A percentile compares a stretch with the other conserved stretches of the same genome.
Conservation (phyloP, 2,797 vertebrate genomes). For the Cyprinodon diabolis region DNA sequence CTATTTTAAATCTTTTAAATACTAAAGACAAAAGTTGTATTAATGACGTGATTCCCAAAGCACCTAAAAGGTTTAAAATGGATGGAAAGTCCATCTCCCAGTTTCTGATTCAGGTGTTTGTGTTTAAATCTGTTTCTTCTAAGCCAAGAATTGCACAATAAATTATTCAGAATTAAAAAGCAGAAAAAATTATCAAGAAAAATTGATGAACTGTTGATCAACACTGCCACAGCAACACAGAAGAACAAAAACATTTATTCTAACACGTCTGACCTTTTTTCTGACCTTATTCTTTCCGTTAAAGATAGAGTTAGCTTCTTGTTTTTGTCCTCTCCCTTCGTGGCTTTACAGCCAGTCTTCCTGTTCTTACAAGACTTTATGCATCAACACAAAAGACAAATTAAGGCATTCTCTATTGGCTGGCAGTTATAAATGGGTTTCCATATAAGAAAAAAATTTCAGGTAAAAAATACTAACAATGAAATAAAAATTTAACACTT, state of each 20-base stretch:
- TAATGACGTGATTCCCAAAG: too few species aligned
- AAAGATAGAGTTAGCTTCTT: not conserved
- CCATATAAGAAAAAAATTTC: not conserved
- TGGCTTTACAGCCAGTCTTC: not conserved
- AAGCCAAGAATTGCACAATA: too few species aligned
- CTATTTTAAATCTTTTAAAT: too few species aligned
- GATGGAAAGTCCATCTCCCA: too few species aligned
- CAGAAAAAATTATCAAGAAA: too few species aligned
- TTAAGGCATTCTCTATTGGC: not conserved
- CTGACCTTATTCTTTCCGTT: not conserved
- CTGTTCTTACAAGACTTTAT: not conserved
- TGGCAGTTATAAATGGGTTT: not conserved
- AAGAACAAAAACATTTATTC: not conserved
- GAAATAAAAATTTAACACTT: not conserved
- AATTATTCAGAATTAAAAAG: too few species aligned
- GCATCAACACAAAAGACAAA: not conserved
- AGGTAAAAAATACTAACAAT: not conserved
- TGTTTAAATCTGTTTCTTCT: not conserved
- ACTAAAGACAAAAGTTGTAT: too few species aligned
- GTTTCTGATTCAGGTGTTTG: not conserved
- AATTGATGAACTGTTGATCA: not conserved
- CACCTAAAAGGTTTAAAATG: too few species aligned
- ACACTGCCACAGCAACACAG: not conserved
- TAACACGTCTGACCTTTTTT: not conserved
- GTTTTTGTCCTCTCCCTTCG: slow-evolving; percentile 3